Evolutionary conservation across 2,797 vertebrate genomes (phyloP), one percentile per base, ranked within the genome.

Genomic region (Haliaeetus albicilla): DNA sequence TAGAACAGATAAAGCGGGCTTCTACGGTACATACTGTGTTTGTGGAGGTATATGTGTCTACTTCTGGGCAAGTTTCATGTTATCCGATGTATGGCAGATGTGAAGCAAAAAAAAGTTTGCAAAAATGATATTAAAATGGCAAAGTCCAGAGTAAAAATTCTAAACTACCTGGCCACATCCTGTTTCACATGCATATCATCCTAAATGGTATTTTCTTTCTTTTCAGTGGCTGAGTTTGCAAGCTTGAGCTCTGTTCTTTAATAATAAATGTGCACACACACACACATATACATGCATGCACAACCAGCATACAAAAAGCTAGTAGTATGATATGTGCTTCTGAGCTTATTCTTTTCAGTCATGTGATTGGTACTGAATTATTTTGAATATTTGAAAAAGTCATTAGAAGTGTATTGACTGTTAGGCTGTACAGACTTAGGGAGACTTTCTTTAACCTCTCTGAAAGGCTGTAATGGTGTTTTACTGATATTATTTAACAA

Each of bases 251-350:
- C 35, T 89, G 10, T 60, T 63, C 25, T 79, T 76, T 8, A 68
- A 24, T 30, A 39, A 7, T 19, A 54, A 43, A 39, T 30, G 15
- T 17, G 2, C 35, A 6, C 18, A 13, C 10, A 14, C 17, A 24
- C 16, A 31, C 4, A 51, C 5, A 30, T 4, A 48, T 3, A 9
- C 7, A 18, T 5, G 15, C 46, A 6, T 10, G 4, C 8, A 33
- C 6, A 80, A 24, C 9, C 39, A 57, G 28, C 51, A 24, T 0
- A 27, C 16, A 75, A 43, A 75, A 53, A 35, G 5, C 2, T 18
- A 28, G 16, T 51, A 27, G 41, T 4, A 2, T 71, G 37, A 11
- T 49, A 18, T 1, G 18, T 48, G 8, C 44, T 90, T 82, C 51
- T 56, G 64, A 90, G 5, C 6, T 79, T 70, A 31, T 53, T 31